A percentile compares a stretch with the other conserved stretches of the same genome.
These are phyloP conservation scores for Heliconius himera DNA, from an alignment of 1,140 invertebrate species.

Conservation along the genomic window DNA sequence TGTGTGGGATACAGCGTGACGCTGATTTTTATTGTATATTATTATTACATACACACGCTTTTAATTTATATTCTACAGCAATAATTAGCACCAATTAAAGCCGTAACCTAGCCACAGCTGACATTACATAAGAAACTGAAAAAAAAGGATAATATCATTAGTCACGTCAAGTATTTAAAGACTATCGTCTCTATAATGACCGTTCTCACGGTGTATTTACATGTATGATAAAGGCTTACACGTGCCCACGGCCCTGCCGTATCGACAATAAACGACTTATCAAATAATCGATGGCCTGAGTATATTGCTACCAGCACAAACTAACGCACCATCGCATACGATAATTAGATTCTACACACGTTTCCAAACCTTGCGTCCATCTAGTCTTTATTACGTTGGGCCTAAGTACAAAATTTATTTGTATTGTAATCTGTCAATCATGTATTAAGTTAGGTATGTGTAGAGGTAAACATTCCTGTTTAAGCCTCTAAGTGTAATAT, in stretches of 20 bases:
- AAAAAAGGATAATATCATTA: neutral
- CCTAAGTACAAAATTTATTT: constrained; percentile 7
- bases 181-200: constrained; percentile 11
- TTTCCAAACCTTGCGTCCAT: constrained; percentile 1
- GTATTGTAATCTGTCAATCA: constrained; percentile 10
- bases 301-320: constrained; percentile 44
- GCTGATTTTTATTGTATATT: no score
- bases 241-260: constrained; percentile 48
- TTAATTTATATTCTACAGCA: no score
- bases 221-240: constrained; percentile 39
- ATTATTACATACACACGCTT: no score
- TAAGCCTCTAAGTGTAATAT: constrained; percentile 1
- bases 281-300: constrained; percentile 72
- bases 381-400: constrained; percentile 6
- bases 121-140: neutral
- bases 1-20: no score
- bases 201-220: constrained; percentile 11
- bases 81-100: neutral
- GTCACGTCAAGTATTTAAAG: neutral
- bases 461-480: neutral
- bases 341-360: constrained; percentile 31
- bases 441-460: neutral
- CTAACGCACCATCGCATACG: constrained; percentile 38
- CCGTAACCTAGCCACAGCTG: neutral
- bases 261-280: constrained; percentile 64